Evolutionary conservation across 2,797 vertebrate genomes (phyloP), one percentile per base, ranked within the genome.

Genomic region (Leptodactylus fallax): DNA sequence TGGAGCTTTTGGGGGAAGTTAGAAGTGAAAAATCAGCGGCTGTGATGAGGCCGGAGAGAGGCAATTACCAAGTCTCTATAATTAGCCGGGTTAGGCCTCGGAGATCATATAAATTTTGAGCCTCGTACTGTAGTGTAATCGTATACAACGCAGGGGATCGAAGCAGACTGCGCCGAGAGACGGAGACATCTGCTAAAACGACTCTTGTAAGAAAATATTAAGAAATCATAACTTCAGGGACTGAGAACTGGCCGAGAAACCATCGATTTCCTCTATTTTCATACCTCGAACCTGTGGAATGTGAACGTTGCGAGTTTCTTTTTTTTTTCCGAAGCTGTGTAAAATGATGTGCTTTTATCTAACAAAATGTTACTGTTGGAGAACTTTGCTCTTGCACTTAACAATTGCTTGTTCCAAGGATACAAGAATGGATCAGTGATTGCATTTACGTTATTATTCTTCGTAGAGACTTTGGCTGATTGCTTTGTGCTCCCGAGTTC

Each of bases 391-490:
- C 58, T 47, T 56, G 25, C 45, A 74, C 81, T 78, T 77, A 87
- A 87, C 81, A 79, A 87, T 87, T 69, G 74, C 74, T 83, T 80
- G 65, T 76, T 71, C 78, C 60, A 61, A 61, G 77, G 55, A 88
- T 60, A 25, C 67, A 85, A 81, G 65, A 88, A 85, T 85, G 78
- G 78, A 63, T 81, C 63, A 23, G 87, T 88, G 87, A 88, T 88
- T 85, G 81, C 83, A 85, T 87, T 87, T 87, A 65, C 56, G 87
- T 85, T 81, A 76, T 82, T 81, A 81, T 88, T 85, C 77, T 88
- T 78, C 47, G 21, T 67, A 55, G 63, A 80, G 76, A 65, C 81
- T 71, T 76, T 16, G 67, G 45, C 77, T 85, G 83, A 88, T 88
- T 88, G 58, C 67, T 60, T 12, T 10, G 14, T n/a, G 47, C 65